Percentiles rank a stretch among this genome's conserved stretches.
Conservation (phyloP, 2,797 vertebrate genomes). For the Manis javanica region DNA sequence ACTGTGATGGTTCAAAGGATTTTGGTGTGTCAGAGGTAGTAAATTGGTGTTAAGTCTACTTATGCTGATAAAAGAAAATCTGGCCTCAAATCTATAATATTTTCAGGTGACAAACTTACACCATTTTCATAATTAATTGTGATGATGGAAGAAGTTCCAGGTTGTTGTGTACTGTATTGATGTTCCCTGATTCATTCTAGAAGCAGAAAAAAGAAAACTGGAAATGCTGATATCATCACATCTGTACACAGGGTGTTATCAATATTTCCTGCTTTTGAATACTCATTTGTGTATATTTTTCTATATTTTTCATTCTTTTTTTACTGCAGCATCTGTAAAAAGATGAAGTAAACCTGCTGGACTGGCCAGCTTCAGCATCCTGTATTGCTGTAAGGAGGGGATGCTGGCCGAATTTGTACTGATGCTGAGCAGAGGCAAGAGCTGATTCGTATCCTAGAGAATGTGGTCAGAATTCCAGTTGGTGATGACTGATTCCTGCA, state of each 20-base stretch:
- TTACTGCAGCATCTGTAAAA: neutral
- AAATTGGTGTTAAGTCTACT: neutral
- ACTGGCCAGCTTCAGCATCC: neutral
- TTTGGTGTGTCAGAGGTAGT: neutral
- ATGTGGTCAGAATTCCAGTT: neutral
- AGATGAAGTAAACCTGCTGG: neutral
- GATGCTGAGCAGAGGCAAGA: neutral
- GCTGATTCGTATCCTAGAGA: neutral
- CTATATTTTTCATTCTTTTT: neutral
- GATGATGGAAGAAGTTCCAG: neutral
- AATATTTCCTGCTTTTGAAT: slow-evolving; percentile 1
- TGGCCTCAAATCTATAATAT: neutral
- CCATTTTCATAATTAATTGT: neutral
- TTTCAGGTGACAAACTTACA: neutral
- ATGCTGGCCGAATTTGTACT: neutral
- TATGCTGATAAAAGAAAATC: slow-evolving; percentile 17
- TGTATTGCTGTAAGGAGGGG: neutral
- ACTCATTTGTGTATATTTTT: slow-evolving; percentile 37
- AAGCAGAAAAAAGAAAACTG: neutral
- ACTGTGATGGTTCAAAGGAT: neutral
- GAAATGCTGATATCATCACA: neutral
- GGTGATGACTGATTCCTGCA: neutral
- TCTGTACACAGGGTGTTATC: neutral
- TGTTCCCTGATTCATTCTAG: neutral
- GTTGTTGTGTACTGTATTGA: neutral